Evolutionary conservation across 2,797 vertebrate genomes (phyloP).

Genomic region (Choloepus didactylus): DNA sequence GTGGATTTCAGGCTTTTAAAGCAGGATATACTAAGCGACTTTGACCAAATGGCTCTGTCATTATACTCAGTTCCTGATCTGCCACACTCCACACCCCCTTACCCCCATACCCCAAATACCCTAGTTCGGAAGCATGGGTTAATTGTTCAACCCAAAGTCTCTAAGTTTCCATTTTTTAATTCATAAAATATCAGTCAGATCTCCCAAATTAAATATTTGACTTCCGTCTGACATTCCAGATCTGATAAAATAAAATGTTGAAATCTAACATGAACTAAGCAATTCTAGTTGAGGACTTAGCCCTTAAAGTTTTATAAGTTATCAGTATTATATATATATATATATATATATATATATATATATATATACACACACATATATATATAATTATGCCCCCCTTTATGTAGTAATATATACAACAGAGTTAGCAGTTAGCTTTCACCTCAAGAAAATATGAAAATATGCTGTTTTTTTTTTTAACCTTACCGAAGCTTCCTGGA

Average conservation of each 20-base stretch:
- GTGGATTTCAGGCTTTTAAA: not conserved
- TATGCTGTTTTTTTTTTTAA: not conserved
- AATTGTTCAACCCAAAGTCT: not conserved
- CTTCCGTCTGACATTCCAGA: not conserved
- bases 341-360: not conserved
- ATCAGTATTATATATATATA: not conserved
- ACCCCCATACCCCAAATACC: not conserved
- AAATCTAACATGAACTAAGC: not conserved
- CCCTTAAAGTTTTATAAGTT: constrained; percentile 21
- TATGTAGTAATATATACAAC: not conserved
- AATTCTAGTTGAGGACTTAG: not conserved
- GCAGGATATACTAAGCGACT: not conserved
- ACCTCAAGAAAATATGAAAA: not conserved
- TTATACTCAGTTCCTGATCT: not conserved
- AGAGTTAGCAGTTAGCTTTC: constrained; percentile 8
- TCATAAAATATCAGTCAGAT: not conserved
- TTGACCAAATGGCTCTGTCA: not conserved
- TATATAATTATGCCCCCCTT: not conserved
- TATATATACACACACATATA: not conserved
- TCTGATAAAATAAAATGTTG: not conserved
- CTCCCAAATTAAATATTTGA: not conserved
- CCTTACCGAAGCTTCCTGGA: not conserved
- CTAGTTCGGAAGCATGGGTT: not conserved
- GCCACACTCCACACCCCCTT: too few relatives aligned
- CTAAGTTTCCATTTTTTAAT: not conserved